Evolutionary conservation across 2,113 vertebrate genomes (phyloP), one percentile per base, ranked within the genome.

Genomic region (Cryptoleucopteryx plumbea): DNA sequence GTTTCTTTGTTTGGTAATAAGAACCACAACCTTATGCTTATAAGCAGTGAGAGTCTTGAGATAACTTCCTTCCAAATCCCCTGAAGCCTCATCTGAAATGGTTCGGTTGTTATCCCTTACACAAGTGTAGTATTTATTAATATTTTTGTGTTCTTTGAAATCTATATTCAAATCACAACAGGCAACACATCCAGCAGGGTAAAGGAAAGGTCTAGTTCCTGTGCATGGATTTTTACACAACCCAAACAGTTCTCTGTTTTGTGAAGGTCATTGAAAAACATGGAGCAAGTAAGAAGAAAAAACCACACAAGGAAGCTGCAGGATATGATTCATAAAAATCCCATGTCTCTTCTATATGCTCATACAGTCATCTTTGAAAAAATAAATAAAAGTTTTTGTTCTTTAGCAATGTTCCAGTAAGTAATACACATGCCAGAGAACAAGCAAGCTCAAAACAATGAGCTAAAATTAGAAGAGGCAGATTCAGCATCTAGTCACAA

Each of bases 241-340:
- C 34, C 70, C 82, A 97, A 98, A 96, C 63, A 61, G 42, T 95
- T 97, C 86, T 96, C 43, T 97, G 63, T 94, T 98, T 97, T 94
- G 92, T 97, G 92, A 96, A 96, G 92, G 65, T 86, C 92, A 85
- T 91, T 97, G 96, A 94, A 96, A 98, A 97, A 48, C 3, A 88
- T 93, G 93, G 95, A 96, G 67, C 34, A 4, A 98, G 86, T 94
- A 97, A 96, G 89, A 95, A 97, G 36, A 96, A 97, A 95, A 79
- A 43, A 82, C 42, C 52, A 55, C 47, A 92, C 80, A 93, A 97
- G 90, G 82, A 98, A 97, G 96, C 96, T 96, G 97, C 98, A 98
- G 98, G 98, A 98, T 98, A 96, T 98, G 98, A 98, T 98, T 98
- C 97, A 98, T 98, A 98, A 98, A 98, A 98, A 97, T 96, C 97